Evolutionary conservation across 2,797 vertebrate genomes (phyloP).

Genomic region (Nannoperca australis): DNA sequence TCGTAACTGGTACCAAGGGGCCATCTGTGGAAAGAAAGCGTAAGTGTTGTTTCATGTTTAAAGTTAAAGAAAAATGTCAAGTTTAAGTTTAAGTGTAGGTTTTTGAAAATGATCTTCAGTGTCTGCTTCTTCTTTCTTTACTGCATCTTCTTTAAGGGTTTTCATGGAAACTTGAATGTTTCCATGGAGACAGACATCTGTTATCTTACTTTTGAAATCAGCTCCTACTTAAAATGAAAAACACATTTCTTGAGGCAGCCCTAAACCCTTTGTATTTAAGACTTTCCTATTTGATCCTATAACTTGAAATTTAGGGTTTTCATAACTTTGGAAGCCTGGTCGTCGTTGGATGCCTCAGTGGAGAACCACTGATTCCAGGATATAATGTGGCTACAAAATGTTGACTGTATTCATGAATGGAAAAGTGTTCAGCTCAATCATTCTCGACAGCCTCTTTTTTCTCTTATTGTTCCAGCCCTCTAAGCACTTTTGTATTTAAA

Average conservation of each 20-base stretch:
- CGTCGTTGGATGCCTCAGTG: constrained; percentile 49
- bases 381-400: constrained; percentile 71
- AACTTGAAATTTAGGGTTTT: constrained; percentile 40
- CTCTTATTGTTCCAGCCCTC: constrained; percentile 50
- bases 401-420: constrained; percentile 69
- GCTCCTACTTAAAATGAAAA: constrained; percentile 57
- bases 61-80: too few species aligned
- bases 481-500: constrained; percentile 70
- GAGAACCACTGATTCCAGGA: constrained; percentile 76
- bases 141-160: constrained; percentile 6
- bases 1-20: constrained; percentile 95
- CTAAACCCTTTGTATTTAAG: constrained; percentile 39
- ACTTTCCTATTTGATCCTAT: constrained; percentile 33
- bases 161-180: constrained; percentile 61
- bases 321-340: constrained; percentile 30
- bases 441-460: constrained; percentile 34
- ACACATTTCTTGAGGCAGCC: constrained; percentile 54
- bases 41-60: constrained; percentile 84
- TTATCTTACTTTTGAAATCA: constrained; percentile 59
- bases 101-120: constrained; percentile 7
- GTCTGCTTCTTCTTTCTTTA: constrained; percentile 16
- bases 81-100: not conserved
- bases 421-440: constrained; percentile 63
- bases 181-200: constrained; percentile 73
- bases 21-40: constrained; percentile 98